phyloP scores from a whole-genome alignment of 2,888 invertebrate species.

The Pollenia amentaria region DNA sequence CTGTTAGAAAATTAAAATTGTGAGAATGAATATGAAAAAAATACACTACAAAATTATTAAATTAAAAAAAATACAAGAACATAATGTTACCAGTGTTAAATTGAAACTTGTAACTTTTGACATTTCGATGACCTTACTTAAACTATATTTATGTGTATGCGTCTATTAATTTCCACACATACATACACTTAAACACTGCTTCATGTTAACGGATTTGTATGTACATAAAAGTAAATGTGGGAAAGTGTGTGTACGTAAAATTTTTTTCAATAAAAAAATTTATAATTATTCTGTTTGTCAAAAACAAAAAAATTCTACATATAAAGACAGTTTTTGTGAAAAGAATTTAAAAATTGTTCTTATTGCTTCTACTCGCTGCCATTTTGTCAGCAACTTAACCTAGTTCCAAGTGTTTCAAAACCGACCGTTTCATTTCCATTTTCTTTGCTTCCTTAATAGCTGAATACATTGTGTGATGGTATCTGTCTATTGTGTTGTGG shows the following conservation, averaged over 20 bases:
- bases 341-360: conserved; percentile 32
- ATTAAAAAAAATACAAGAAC: conserved; percentile 1
- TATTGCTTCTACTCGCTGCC: conserved; percentile 47
- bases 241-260: neutral
- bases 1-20: neutral
- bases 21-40: conserved; percentile 9
- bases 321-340: conserved; percentile 2
- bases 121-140: conserved; percentile 84
- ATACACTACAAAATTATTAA: neutral
- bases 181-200: neutral
- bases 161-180: conserved; percentile 14
- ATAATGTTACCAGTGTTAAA: conserved; percentile 74
- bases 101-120: conserved; percentile 82
- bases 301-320: conserved; percentile 6
- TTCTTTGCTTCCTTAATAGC: conserved; percentile 32
- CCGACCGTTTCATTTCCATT: conserved; percentile 23
- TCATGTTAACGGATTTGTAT: neutral
- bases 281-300: conserved; percentile 13
- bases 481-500: neutral
- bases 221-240: neutral
- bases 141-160: conserved; percentile 67
- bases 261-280: conserved; percentile 16
- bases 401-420: conserved; percentile 53
- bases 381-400: conserved; percentile 73
- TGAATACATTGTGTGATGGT: conserved; percentile 41